Evolutionary conservation across 2,888 invertebrate genomes (phyloP).

Genomic region (Cotesia congregata): DNA sequence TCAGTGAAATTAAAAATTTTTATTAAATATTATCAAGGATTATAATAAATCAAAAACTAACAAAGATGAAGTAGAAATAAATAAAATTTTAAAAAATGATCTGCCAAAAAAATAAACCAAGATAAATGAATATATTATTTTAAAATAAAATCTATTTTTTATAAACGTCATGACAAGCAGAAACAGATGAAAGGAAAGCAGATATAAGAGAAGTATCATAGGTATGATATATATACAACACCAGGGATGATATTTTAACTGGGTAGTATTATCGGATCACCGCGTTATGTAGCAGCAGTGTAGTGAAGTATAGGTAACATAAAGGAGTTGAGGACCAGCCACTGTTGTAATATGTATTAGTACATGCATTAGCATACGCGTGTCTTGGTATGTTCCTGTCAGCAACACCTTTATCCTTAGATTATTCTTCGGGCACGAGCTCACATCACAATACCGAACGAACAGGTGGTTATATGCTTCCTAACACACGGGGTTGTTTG

Average conservation of each 20-base stretch:
- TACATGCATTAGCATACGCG: conserved; percentile 7
- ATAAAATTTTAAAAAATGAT: not conserved
- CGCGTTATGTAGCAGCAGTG: not conserved
- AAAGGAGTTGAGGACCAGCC: conserved; percentile 11
- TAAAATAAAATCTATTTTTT: not conserved
- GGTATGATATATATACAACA: not conserved
- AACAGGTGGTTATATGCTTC: conserved; percentile 24
- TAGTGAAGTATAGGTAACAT: too few species aligned
- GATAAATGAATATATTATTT: not conserved
- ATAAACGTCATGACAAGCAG: not conserved
- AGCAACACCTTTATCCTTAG: conserved; percentile 31
- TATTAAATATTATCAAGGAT: not conserved
- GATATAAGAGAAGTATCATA: not conserved
- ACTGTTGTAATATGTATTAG: not conserved
- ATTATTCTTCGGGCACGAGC: conserved; percentile 26
- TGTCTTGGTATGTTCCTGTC: conserved; percentile 22
- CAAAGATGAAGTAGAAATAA: not conserved
- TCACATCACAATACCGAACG: conserved; percentile 10
- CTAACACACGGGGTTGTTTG: conserved; percentile 7
- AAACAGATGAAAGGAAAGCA: not conserved
- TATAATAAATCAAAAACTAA: not conserved
- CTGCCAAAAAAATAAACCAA: not conserved
- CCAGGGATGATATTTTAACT: not conserved
- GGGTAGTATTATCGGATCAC: conserved; percentile 19
- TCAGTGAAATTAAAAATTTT: not conserved